These are phyloP conservation scores for Globodera rostochiensis DNA, from an alignment of 1,140 invertebrate genomes.

Conservation along the genomic window DNA sequence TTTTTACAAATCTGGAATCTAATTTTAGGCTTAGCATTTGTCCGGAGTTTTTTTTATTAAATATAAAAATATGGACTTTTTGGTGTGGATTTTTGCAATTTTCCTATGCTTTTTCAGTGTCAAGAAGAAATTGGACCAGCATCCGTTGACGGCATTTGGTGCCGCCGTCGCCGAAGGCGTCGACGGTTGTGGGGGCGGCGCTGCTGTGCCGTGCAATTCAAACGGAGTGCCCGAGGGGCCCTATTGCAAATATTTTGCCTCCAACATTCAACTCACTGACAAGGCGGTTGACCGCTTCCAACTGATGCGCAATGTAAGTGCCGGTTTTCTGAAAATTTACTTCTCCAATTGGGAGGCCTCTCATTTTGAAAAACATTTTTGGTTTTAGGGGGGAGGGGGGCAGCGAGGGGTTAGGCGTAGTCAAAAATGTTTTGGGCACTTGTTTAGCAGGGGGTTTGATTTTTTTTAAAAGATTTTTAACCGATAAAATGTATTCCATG, in stretches of 20 bases:
- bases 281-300: slow-evolving; percentile 36
- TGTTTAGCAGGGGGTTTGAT: neutral
- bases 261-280: slow-evolving; percentile 23
- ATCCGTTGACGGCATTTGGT: neutral
- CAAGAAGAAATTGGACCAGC: neutral
- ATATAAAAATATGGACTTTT: no score
- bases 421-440: no score
- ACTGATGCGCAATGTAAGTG: slow-evolving; percentile 28
- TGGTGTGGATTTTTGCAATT: no score
- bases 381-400: no score
- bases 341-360: no score
- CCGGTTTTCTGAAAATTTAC: no score
- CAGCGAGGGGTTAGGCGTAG: no score
- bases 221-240: slow-evolving; percentile 33
- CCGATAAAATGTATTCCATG: neutral
- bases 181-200: neutral
- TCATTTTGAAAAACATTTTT: no score
- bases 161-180: no score
- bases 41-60: no score
- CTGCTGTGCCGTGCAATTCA: slow-evolving; percentile 33
- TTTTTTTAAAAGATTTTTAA: slow-evolving; percentile 7
- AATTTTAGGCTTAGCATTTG: no score
- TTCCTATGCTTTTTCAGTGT: neutral
- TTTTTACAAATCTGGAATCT: no score
- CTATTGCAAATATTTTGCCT: slow-evolving; percentile 35